These are phyloP conservation scores for Mesembrinibis cayennensis DNA, from an alignment of 2,113 vertebrate genomes.

Conservation along the genomic window DNA sequence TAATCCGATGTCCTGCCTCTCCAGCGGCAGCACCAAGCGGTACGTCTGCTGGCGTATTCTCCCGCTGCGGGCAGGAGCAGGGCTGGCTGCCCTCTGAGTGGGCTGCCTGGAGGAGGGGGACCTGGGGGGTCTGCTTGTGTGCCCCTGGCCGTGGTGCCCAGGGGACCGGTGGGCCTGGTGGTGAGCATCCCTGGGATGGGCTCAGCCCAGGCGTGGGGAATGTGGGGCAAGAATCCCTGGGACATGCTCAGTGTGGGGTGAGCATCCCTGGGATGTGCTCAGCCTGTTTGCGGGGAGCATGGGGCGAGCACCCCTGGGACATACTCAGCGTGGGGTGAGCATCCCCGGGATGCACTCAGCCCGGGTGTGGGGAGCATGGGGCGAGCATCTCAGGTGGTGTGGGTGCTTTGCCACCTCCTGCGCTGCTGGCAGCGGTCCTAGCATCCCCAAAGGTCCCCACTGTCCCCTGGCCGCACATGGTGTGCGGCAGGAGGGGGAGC, in stretches of 20 bases:
- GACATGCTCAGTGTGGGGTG: background rate
- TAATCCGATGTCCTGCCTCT: background rate
- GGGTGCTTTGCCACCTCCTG: background rate
- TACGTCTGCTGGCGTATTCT: background rate
- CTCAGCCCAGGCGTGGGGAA: background rate
- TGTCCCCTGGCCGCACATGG: background rate
- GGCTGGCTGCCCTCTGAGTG: background rate
- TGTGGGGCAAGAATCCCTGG: background rate
- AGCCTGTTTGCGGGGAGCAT: accelerated
- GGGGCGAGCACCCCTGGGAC: background rate
- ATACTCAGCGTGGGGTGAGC: background rate
- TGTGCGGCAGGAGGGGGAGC: background rate
- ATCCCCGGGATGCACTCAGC: background rate
- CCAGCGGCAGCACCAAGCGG: background rate
- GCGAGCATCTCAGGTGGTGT: accelerated
- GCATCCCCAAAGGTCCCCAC: background rate
- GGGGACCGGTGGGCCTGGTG: too few species aligned
- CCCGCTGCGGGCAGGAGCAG: background rate
- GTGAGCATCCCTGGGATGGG: background rate
- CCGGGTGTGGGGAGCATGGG: background rate
- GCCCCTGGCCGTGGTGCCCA: background rate
- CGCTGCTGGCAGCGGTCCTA: background rate
- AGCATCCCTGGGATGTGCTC: too few species aligned
- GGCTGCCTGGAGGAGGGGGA: background rate
- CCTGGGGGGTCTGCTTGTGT: background rate